These are phyloP conservation scores for Branchellion lobata DNA, from an alignment of 2,888 invertebrate genomes.

Conservation along the genomic window DNA sequence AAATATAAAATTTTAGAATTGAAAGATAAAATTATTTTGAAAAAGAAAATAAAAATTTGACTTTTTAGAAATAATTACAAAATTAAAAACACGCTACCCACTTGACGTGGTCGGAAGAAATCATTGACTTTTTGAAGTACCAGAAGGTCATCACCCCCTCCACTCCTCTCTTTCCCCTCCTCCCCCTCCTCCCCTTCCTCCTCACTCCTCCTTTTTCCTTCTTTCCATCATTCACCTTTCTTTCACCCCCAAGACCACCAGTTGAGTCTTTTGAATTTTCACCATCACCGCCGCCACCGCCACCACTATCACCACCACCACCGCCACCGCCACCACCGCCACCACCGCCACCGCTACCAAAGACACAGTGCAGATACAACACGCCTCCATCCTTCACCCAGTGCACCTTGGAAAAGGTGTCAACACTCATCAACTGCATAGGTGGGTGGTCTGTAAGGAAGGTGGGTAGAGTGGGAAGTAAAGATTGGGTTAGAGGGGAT, in stretches of 20 bases:
- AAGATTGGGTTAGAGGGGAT: no score
- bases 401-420: not conserved
- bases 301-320: not conserved
- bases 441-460: not conserved
- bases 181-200: not conserved
- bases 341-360: not conserved
- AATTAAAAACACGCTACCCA: not conserved
- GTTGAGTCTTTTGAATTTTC: not conserved
- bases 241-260: no score
- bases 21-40: no score
- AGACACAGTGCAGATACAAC: not conserved
- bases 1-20: no score
- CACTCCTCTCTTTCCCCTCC: not conserved
- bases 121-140: conserved; percentile 10
- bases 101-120: not conserved
- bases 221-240: no score
- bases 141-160: conserved; percentile 2
- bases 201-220: no score
- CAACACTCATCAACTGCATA: not conserved
- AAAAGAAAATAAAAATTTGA: no score
- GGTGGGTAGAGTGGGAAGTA: not conserved
- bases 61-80: not conserved
- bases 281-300: not conserved
- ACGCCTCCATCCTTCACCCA: not conserved
- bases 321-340: not conserved